Evolutionary conservation across 2,113 vertebrate genomes (phyloP).

Genomic region (Callipepla californica): DNA sequence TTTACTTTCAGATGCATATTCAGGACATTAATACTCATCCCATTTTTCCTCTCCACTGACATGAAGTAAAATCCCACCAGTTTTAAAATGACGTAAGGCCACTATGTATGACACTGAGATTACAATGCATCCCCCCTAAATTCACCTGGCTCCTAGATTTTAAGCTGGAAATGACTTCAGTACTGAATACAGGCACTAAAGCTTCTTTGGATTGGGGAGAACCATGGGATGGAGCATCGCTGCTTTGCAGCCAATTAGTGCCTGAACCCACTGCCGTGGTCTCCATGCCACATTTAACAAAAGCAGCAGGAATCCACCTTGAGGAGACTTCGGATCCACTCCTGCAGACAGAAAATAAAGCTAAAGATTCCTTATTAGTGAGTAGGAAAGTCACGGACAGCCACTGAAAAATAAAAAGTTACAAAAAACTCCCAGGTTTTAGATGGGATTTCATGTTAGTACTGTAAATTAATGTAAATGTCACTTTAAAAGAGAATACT

Average conservation of each 20-base stretch:
- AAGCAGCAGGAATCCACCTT: slow-evolving; percentile 65
- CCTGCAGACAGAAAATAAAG: slow-evolving; percentile 66
- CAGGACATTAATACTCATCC: not conserved
- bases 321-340: slow-evolving; percentile 53
- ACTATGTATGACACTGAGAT: not conserved
- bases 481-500: slow-evolving; percentile 76
- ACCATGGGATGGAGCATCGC: not conserved
- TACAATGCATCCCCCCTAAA: not conserved
- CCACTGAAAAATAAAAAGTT: slow-evolving; percentile 66
- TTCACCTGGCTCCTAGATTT: not conserved
- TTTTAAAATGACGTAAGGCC: not conserved
- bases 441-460: slow-evolving; percentile 67
- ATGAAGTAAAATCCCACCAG: not conserved
- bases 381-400: slow-evolving; percentile 46
- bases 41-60: not conserved
- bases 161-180: slow-evolving; percentile 11
- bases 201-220: not conserved
- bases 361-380: slow-evolving; percentile 70
- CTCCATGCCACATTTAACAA: slow-evolving; percentile 58
- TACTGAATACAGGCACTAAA: slow-evolving; percentile 6
- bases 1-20: not conserved
- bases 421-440: slow-evolving; percentile 57
- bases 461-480: slow-evolving; percentile 77
- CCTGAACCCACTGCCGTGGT: not conserved
- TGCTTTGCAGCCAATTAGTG: slow-evolving; percentile 63